Conservation (phyloP, 1,140 invertebrate species). For the Aphaenogaster floridana region DNA sequence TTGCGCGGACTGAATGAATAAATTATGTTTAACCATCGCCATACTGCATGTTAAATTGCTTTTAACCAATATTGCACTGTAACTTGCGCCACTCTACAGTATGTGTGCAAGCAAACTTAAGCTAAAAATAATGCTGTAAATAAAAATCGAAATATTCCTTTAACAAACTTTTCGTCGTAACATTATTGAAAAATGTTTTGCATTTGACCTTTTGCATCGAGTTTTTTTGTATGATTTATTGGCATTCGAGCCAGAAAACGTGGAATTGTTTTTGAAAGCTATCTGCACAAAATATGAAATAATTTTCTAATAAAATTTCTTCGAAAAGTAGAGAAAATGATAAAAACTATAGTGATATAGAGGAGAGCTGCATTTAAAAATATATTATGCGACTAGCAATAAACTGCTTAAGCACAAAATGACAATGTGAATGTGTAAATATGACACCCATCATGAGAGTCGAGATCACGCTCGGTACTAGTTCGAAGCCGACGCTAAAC, state of each 20-base stretch:
- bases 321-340: background rate
- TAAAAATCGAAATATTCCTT: background rate
- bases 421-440: background rate
- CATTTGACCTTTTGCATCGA: background rate
- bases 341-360: background rate
- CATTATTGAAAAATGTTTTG: constrained; percentile 1
- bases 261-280: background rate
- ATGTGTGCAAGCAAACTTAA: background rate
- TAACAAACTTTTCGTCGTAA: background rate
- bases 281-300: background rate
- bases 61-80: constrained; percentile 21
- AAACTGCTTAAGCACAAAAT: background rate
- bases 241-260: background rate
- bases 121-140: background rate
- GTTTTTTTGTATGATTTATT: background rate
- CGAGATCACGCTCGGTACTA: background rate
- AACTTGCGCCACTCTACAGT: constrained; percentile 1
- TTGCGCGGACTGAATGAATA: constrained; percentile 32
- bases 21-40: constrained; percentile 47
- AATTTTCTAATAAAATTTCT: constrained; percentile 1
- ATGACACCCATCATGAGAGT: background rate
- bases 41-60: constrained; percentile 47
- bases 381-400: background rate
- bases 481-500: constrained; percentile 65
- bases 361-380: background rate